Base-by-base conservation (phyloP, 1,140 invertebrate genomes). In the Saxidomus purpurata region DNA sequence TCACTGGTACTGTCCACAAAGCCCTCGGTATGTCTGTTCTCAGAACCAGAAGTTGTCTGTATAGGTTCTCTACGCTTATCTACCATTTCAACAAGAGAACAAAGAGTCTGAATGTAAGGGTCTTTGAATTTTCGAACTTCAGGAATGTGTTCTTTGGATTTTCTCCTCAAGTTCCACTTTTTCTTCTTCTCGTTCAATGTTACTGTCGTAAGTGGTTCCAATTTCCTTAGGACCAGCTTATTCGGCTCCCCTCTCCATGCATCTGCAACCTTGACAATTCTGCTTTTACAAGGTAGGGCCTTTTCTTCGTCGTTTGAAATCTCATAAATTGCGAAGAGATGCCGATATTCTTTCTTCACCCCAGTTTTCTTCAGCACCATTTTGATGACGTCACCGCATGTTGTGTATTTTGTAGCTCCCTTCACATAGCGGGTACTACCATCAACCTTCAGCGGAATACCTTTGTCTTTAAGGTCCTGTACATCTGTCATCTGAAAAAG, bases 301-400 rank as follows among this genome's bases (percentile, higher is more conserved):
- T 49, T 81, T 52, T 88, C 86, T n/a, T 9, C 59, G 47, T 67
- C 17, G 2, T 11, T 25, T 36, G 86, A 88, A 43, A 80, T 52
- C 47, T 88, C 86, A 67, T 77, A 88, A 31, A 88, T 88, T 11
- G 59, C 28, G 59, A 88, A 88, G 22, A 88, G 36, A 63, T 88
- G 86, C 17, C 86, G 31, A 28, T 88, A 88, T 71, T 88, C 86
- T 34, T 88, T 88, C 25, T 36, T 36, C 0, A 88, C 43, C 31
- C 86, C 86, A 11, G 86, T 88, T 81, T 88, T 88, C 86, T 88
- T 88, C 2, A 88, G 61, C 8, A 88, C 86, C 86, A 88, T 88
- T 81, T 88, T 88, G 71, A 88, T 88, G 86, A 88, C 86, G 86
- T 88, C 86, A 81, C 55, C 59, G 28, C 76, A 80, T 49, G 86